Evolutionary conservation across 2,113 vertebrate species (phyloP).

Genomic region (Atlantisia rogersi): DNA sequence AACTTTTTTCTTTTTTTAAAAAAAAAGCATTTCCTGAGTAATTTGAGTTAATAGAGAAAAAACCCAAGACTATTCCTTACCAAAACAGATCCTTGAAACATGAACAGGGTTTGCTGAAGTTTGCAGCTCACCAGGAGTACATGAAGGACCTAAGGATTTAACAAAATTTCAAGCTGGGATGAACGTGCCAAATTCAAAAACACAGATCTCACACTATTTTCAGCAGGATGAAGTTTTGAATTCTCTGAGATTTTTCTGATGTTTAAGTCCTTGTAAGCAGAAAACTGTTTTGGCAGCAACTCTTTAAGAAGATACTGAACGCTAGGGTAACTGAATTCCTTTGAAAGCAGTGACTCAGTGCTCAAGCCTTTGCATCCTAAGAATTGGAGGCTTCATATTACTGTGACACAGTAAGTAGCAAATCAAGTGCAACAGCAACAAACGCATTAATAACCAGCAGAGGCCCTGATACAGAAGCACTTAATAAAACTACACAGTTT

Average conservation of each 20-base stretch:
- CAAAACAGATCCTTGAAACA: conserved; percentile 68
- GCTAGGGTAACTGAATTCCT: not conserved
- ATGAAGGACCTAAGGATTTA: conserved; percentile 56
- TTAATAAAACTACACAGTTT: not conserved
- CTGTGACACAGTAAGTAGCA: not conserved
- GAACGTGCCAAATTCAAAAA: not conserved
- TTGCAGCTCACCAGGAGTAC: conserved; percentile 69
- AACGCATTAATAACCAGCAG: not conserved
- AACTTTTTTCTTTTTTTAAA: too few relatives aligned
- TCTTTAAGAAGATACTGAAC: not conserved
- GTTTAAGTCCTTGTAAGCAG: not conserved
- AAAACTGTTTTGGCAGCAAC: not conserved
- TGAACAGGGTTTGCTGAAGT: not conserved
- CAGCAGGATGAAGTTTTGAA: not conserved
- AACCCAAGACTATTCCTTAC: conserved; percentile 61
- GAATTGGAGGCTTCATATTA: too few relatives aligned
- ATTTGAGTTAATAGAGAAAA: not conserved
- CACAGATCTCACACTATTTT: rapidly evolving
- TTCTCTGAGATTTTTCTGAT: not conserved
- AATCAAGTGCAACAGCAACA: not conserved
- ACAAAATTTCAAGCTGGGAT: not conserved
- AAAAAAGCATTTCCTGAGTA: not conserved
- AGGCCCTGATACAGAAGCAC: not conserved
- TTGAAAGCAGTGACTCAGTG: not conserved
- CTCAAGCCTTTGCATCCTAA: not conserved